A percentile compares a stretch with the other conserved stretches of the same genome.
Conservation (phyloP, 2,797 vertebrate species). For the Pangasius mekongensis region DNA sequence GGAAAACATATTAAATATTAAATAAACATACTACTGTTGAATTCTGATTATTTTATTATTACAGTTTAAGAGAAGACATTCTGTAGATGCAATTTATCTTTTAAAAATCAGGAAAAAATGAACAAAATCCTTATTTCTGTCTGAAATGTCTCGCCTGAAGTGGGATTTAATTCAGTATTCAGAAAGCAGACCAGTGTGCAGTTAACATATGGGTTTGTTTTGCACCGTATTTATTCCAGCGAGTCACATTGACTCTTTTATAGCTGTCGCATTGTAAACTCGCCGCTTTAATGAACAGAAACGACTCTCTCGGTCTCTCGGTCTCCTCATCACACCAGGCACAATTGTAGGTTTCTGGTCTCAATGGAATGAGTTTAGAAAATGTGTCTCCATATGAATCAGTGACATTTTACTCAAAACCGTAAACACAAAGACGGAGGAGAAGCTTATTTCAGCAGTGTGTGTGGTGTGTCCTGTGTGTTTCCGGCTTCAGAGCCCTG, state of each 20-base stretch:
- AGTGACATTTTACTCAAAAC: neutral
- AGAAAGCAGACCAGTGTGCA: neutral
- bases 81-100: neutral
- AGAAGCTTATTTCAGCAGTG: neutral
- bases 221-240: neutral
- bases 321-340: neutral
- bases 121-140: neutral
- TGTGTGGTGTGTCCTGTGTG: neutral
- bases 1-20: no score
- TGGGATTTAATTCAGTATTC: neutral
- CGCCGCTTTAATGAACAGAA: neutral
- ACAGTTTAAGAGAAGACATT: neutral
- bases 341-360: neutral
- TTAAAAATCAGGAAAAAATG: neutral
- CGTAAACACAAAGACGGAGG: neutral
- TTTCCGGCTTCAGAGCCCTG: neutral
- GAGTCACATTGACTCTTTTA: neutral
- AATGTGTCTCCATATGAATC: neutral
- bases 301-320: neutral
- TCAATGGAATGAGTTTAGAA: neutral
- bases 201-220: constrained; percentile 1
- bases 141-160: neutral
- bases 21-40: neutral
- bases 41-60: neutral
- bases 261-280: neutral